Percentiles rank a stretch among this genome's conserved stretches.
Conservation (phyloP, 2,113 vertebrate genomes). For the Ictalurus punctatus region DNA sequence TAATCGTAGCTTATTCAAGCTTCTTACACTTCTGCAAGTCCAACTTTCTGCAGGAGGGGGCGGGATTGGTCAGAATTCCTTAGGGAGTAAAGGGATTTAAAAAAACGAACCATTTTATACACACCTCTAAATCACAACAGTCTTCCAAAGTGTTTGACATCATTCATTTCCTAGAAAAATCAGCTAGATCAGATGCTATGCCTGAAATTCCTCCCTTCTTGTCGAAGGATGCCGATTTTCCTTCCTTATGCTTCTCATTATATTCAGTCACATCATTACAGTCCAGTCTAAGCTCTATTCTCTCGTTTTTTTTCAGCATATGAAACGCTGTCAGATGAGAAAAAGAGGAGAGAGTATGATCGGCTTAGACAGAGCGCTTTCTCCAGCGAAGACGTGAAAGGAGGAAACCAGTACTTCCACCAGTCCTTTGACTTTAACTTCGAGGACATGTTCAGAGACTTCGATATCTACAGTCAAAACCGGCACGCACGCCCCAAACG, state of each 20-base stretch:
- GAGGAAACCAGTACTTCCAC: slow-evolving; percentile 70
- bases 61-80: background rate
- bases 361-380: slow-evolving; percentile 74
- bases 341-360: slow-evolving; percentile 85
- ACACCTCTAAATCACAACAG: background rate
- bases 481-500: slow-evolving; percentile 80
- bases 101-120: background rate
- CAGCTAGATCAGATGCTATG: background rate
- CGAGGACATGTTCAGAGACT: slow-evolving; percentile 92
- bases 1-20: background rate
- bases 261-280: background rate
- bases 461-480: slow-evolving; percentile 84
- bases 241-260: background rate
- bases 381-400: slow-evolving; percentile 67
- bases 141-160: background rate
- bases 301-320: slow-evolving; percentile 77
- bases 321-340: slow-evolving; percentile 89
- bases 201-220: background rate
- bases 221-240: background rate
- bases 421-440: slow-evolving; percentile 89
- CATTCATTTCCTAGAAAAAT: background rate
- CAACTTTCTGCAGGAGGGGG: background rate
- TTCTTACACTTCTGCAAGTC: background rate
- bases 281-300: background rate
- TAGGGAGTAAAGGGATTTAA: background rate